Evolutionary conservation across 2,113 vertebrate genomes (phyloP).

Genomic region (Triplophysa siluroides): DNA sequence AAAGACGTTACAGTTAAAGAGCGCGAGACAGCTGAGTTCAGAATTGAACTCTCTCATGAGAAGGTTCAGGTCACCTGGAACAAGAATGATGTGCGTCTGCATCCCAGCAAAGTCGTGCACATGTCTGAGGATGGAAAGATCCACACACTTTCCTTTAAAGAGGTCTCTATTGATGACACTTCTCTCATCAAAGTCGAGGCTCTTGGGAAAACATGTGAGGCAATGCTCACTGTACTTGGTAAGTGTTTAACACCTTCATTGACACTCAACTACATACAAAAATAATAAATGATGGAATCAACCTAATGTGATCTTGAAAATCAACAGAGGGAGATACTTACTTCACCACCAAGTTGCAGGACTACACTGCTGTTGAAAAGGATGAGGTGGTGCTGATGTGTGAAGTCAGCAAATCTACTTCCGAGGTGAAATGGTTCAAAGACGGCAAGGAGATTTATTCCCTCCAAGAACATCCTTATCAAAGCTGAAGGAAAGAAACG

Average conservation of each 20-base stretch:
- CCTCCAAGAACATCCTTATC: conserved; percentile 87
- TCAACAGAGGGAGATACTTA: conserved; percentile 92
- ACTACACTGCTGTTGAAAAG: conserved; percentile 94
- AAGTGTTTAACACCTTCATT: conserved; percentile 1
- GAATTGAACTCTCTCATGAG: conserved; percentile 91
- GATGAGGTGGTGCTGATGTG: conserved; percentile 92
- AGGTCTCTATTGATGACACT: conserved; percentile 93
- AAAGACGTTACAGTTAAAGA: conserved; percentile 97
- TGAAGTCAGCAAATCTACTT: conserved; percentile 89
- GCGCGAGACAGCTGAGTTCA: conserved; percentile 92
- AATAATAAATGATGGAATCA: background rate
- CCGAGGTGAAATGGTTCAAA: conserved; percentile 95
- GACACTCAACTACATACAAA: background rate
- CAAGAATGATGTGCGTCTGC: conserved; percentile 90
- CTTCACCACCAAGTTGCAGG: conserved; percentile 93
- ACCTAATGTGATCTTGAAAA: background rate
- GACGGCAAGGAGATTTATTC: conserved; percentile 88
- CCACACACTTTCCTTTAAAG: conserved; percentile 87
- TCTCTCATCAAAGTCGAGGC: conserved; percentile 93
- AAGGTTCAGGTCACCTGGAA: conserved; percentile 92
- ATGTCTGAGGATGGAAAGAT: conserved; percentile 85
- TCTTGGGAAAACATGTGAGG: conserved; percentile 86
- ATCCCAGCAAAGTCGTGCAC: conserved; percentile 88
- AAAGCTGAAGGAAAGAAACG: conserved; percentile 89
- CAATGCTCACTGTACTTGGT: conserved; percentile 96